phyloP scores from a whole-genome alignment of 2,888 invertebrate species.

The Halocaridina rubra region DNA sequence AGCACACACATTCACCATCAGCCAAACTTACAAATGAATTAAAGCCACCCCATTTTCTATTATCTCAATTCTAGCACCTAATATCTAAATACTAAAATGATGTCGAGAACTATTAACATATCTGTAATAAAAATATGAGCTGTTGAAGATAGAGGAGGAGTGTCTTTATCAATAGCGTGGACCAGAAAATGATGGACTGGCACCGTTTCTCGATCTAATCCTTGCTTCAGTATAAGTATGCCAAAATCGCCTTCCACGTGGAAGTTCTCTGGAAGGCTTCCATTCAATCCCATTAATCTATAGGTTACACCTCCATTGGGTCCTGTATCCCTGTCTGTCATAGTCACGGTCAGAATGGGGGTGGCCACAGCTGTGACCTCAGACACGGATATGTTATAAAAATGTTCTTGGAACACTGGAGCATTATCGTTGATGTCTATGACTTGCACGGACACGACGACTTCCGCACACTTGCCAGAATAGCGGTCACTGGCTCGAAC shows the following conservation, averaged over 20 bases:
- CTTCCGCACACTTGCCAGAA: conserved; percentile 72
- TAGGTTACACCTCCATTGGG: conserved; percentile 55
- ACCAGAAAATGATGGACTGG: conserved; percentile 78
- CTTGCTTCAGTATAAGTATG: conserved; percentile 79
- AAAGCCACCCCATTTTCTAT: too few species aligned
- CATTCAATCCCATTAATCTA: conserved; percentile 39
- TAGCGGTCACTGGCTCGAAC: conserved; percentile 89
- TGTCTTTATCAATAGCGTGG: conserved; percentile 84
- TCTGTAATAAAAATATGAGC: conserved; percentile 77
- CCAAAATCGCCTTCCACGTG: conserved; percentile 83
- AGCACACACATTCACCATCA: too few species aligned
- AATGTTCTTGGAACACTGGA: conserved; percentile 78
- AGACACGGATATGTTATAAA: conserved; percentile 70
- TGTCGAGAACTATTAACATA: too few species aligned
- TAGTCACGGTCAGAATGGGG: conserved; percentile 45
- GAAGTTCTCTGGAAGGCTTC: conserved; percentile 74
- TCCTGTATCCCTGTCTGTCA: conserved; percentile 55
- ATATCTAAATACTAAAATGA: too few species aligned
- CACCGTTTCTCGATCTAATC: conserved; percentile 80
- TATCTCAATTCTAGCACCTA: too few species aligned
- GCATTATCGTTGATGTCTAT: conserved; percentile 94
- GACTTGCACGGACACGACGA: conserved; percentile 82
- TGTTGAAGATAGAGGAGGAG: conserved; percentile 80
- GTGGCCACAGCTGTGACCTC: conserved; percentile 61
- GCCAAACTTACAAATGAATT: too few species aligned